Base-by-base conservation (phyloP, 2,888 invertebrate species). In the Tetramorium bicarinatum region DNA sequence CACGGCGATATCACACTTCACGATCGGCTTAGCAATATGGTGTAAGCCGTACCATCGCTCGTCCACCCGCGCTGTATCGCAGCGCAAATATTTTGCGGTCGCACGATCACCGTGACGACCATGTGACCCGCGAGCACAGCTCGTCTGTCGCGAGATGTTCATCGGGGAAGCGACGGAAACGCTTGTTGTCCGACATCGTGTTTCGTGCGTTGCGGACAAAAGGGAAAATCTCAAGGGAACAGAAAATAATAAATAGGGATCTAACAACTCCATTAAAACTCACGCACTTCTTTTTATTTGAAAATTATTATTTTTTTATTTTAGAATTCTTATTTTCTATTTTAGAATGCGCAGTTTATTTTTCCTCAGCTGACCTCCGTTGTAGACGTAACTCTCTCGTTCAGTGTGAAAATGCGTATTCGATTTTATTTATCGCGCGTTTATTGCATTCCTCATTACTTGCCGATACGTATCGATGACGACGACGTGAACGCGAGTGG, bases 1-100 rank as follows among this genome's bases (percentile, higher is more conserved):
- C 85, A 84, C 76, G 83, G 84, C 88, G 88, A 88, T 91, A 92
- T 91, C 91, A 90, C 92, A 89, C 91, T 92, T 91, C 90, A 89
- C 91, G 92, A 90, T 90, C 91, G 88, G 89, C 85, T 92, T 85
- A 87, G 90, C 91, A 90, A 91, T 89, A 86, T 85, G 89, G 81
- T 87, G 87, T 88, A 85, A 88, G 84, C 85, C 85, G 84, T 84
- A 72, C 76, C 56, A 59, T 71, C 79, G 56, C 79, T 77, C 79
- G 76, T 54, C 82, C 49, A 44, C 67, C 84, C 66, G 72, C 59
- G 85, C 75, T 69, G 59, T 80, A 80, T 80, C 74, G 59, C 80
- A 75, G 66, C 83, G 76, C 82, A 81, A 80, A 74, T 85, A 86
- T 87, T 89, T 71, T 76, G 87, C 81, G 85, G 85, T 83, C 87